A percentile compares a stretch with the other conserved stretches of the same genome.
Evolutionary conservation across 2,797 vertebrate species (phyloP).

Genomic region (Hoplostethus atlanticus): DNA sequence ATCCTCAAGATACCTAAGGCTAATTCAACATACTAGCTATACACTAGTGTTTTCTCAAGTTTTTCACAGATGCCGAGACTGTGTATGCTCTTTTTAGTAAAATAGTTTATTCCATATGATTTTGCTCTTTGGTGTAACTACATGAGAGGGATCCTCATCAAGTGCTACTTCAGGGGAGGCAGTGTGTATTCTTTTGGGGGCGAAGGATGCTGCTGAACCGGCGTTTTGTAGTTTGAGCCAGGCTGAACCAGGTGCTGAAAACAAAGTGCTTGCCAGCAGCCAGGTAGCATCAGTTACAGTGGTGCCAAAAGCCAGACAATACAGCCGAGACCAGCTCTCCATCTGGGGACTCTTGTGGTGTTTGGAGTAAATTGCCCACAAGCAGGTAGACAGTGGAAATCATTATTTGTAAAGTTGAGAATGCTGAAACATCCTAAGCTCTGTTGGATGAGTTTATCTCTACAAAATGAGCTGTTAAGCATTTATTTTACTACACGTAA

Average conservation of each 20-base stretch:
- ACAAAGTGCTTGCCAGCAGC: slow-evolving; percentile 3
- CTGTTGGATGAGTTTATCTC: no score
- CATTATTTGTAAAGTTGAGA: slow-evolving; percentile 7
- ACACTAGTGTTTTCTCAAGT: no score
- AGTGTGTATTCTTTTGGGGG: no score
- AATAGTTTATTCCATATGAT: no score
- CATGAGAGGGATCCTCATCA: no score
- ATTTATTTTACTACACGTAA: no score
- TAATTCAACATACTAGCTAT: slow-evolving; percentile 4
- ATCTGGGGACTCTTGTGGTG: slow-evolving; percentile 19
- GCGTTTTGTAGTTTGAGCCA: background rate
- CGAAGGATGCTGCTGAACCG: background rate
- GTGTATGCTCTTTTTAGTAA: no score
- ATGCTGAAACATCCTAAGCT: background rate
- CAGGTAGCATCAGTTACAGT: background rate
- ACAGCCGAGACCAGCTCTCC: slow-evolving; percentile 12
- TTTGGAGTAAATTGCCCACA: slow-evolving; percentile 21
- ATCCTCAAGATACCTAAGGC: slow-evolving; percentile 38
- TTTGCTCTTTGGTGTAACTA: no score
- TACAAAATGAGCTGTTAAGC: no score
- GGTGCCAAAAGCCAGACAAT: slow-evolving; percentile 28
- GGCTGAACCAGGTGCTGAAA: slow-evolving; percentile 20
- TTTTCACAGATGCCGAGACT: no score
- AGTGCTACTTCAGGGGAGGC: no score
- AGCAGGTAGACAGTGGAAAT: slow-evolving; percentile 20